These are phyloP conservation scores for Heterodera schachtii DNA, from an alignment of 1,140 invertebrate genomes.

Conservation along the genomic window DNA sequence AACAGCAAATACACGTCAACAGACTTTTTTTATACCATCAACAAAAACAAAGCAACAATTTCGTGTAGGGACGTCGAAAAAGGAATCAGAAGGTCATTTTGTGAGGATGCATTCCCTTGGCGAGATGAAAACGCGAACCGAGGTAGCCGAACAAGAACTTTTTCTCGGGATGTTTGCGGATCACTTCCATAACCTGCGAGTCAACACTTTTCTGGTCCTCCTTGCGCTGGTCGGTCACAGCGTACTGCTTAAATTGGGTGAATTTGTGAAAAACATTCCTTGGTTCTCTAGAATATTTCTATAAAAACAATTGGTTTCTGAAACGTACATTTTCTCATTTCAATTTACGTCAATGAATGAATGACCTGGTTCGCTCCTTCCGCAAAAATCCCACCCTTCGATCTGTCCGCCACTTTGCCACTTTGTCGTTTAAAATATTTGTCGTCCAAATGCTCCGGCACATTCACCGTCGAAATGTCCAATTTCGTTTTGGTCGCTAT, in stretches of 20 bases:
- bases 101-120: slow-evolving; percentile 91
- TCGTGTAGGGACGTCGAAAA: neutral
- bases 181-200: slow-evolving; percentile 78
- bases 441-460: slow-evolving; percentile 86
- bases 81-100: slow-evolving; percentile 82
- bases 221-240: slow-evolving; percentile 84
- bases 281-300: too few relatives aligned
- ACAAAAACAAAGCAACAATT: slow-evolving; percentile 14
- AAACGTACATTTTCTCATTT: too few relatives aligned
- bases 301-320: too few relatives aligned
- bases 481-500: slow-evolving; percentile 90
- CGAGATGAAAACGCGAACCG: slow-evolving; percentile 84
- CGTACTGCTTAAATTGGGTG: slow-evolving; percentile 72
- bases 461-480: slow-evolving; percentile 78
- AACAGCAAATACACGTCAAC: too few relatives aligned
- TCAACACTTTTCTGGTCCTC: slow-evolving; percentile 83
- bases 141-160: slow-evolving; percentile 87
- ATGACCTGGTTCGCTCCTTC: slow-evolving; percentile 75
- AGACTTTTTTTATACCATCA: neutral
- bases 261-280: slow-evolving; percentile 66
- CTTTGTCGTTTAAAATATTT: slow-evolving; percentile 84
- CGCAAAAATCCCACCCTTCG: slow-evolving; percentile 82
- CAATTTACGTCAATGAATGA: too few relatives aligned
- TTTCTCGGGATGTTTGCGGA: slow-evolving; percentile 80
- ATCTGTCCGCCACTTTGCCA: slow-evolving; percentile 72